Evolutionary conservation across 2,113 vertebrate species (phyloP).

Genomic region (Lepisosteus osseus): DNA sequence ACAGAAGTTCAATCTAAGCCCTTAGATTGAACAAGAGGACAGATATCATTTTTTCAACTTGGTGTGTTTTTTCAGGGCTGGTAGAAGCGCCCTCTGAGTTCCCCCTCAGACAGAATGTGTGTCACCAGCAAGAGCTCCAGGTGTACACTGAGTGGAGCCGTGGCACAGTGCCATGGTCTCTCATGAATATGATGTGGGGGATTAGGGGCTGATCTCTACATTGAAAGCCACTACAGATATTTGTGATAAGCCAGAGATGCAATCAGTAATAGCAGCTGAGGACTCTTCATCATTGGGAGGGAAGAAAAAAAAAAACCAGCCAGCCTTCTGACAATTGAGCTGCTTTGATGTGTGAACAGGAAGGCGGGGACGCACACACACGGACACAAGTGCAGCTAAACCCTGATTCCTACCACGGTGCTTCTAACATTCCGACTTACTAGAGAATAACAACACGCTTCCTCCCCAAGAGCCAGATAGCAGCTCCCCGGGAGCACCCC

Average conservation of each 20-base stretch:
- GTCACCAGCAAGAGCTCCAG: slow-evolving; percentile 23
- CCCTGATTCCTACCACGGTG: slow-evolving; percentile 23
- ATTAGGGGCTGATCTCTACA: slow-evolving; percentile 30
- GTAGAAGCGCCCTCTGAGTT: background rate
- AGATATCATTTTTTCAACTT: slow-evolving; percentile 24
- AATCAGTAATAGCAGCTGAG: slow-evolving; percentile 36
- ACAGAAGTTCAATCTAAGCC: slow-evolving; percentile 24
- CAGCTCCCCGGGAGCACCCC: slow-evolving; percentile 1
- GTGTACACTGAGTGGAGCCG: slow-evolving; percentile 22
- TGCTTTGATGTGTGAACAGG: slow-evolving; percentile 8
- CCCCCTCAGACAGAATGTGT: background rate
- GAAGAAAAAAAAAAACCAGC: background rate
- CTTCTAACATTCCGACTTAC: slow-evolving; percentile 25
- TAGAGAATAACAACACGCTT: background rate
- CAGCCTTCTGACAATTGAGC: slow-evolving; percentile 13
- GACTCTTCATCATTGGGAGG: slow-evolving; percentile 34
- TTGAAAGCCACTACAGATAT: slow-evolving; percentile 22
- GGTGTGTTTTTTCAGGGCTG: background rate
- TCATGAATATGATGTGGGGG: background rate
- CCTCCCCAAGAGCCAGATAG: slow-evolving; percentile 23
- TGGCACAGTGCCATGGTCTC: slow-evolving; percentile 39
- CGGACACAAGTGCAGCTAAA: slow-evolving; percentile 21
- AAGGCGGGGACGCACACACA: slow-evolving; percentile 23
- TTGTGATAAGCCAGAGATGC: slow-evolving; percentile 12
- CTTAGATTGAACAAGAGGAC: slow-evolving; percentile 33